These are phyloP conservation scores for Botia almorhae DNA, from an alignment of 2,797 vertebrate species.

Conservation along the genomic window DNA sequence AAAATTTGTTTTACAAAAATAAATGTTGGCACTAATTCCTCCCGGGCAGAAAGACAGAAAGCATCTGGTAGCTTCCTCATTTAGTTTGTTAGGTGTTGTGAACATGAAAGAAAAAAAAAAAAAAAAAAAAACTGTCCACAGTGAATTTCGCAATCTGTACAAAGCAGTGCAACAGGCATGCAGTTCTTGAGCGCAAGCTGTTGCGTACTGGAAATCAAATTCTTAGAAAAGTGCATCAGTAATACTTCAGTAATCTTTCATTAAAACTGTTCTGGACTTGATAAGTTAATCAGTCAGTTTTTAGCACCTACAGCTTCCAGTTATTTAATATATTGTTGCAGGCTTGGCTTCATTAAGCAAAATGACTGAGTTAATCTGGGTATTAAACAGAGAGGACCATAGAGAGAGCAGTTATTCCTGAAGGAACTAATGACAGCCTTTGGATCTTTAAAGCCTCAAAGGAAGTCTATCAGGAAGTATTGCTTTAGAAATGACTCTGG, in stretches of 20 bases:
- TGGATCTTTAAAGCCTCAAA: neutral
- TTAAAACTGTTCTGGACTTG: neutral
- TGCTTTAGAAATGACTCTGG: neutral
- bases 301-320: neutral
- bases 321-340: neutral
- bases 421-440: neutral
- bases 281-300: neutral
- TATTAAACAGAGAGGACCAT: neutral
- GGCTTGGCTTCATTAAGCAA: neutral
- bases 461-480: neutral
- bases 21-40: neutral
- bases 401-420: neutral
- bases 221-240: neutral
- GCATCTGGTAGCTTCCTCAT: slow-evolving; percentile 22
- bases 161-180: neutral
- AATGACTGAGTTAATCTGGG: neutral
- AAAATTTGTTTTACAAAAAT: slow-evolving; percentile 3
- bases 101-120: too few species aligned
- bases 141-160: neutral
- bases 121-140: too few species aligned
- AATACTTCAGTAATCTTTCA: too few species aligned
- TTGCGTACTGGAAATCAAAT: neutral
- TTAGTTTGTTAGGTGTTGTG: neutral
- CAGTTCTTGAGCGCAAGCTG: neutral
- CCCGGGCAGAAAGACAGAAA: slow-evolving; percentile 14